These are phyloP conservation scores for Agrotis segetum DNA, from an alignment of 2,888 invertebrate genomes.

Conservation along the genomic window DNA sequence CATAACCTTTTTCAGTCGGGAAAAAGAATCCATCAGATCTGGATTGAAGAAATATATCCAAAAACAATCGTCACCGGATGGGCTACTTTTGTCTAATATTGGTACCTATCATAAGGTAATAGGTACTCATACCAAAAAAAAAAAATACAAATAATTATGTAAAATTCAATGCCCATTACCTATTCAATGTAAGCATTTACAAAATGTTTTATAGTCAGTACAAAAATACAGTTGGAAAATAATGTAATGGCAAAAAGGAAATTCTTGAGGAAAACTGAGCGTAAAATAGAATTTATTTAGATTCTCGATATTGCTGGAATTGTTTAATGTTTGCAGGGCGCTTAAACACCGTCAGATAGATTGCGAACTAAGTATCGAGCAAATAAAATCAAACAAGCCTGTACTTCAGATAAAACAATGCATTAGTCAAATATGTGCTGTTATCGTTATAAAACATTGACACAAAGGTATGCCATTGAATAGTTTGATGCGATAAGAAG, in stretches of 20 bases:
- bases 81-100: constrained; percentile 7
- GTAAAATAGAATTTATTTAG: constrained; percentile 25
- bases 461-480: constrained; percentile 52
- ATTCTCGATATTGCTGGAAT: constrained; percentile 39
- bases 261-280: constrained; percentile 22
- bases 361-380: constrained; percentile 43
- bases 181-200: background rate
- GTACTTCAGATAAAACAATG: constrained; percentile 48
- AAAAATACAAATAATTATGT: too few relatives aligned
- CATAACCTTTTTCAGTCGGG: background rate
- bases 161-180: too few relatives aligned
- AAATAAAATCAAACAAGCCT: constrained; percentile 42
- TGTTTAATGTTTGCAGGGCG: constrained; percentile 44
- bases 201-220: background rate
- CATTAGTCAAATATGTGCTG: constrained; percentile 48
- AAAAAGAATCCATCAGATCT: background rate
- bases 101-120: background rate
- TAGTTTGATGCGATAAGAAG: constrained; percentile 27
- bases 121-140: too few relatives aligned
- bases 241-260: background rate
- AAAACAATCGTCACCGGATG: background rate
- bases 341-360: constrained; percentile 34
- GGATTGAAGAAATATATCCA: background rate
- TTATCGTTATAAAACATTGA: constrained; percentile 50
- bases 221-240: background rate